Evolutionary conservation across 1,140 invertebrate genomes (phyloP), one percentile per base, ranked within the genome.

Genomic region (Cyphomyrmex costatus): DNA sequence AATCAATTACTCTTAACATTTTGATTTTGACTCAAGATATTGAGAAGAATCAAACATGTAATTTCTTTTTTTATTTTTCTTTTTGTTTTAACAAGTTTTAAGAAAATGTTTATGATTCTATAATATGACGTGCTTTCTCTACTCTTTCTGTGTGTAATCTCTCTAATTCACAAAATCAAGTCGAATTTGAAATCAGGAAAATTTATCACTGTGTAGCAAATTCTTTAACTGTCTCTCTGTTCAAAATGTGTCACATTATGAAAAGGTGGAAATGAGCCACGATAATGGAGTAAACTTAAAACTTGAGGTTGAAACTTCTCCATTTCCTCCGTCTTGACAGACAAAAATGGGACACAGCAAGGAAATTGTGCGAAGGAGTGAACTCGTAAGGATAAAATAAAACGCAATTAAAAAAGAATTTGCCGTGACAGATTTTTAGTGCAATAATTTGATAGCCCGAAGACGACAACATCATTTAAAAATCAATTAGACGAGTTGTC

Each of bases 401-500:
- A 78, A 46, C n/a, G 19, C 42, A 24, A 33, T 42, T 21, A 68
- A 78, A 65, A 24, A 79, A 14, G 1, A 53, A 46, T 61, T 49
- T 56, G 49, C n/a, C 1, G 16, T 21, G 70, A 66, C 58, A 78
- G 82, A 85, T 78, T 84, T 78, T 60, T 46, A 10, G 46, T 21
- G 46, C 10, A 42, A 8, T 61, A 60, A 78, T 21, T 84, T n/a
- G n/a, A 51, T 42, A 36, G 19, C 58, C 14, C 60, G 33, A 85
- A 85, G 58, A 63, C 73, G 60, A 85, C 73, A 65, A 56, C 49
- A 49, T 71, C 46, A 80, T 70, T 51, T 46, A 21, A 58, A n/a
- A 79, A 80, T 79, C 86, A 77, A 73, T 85, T 87, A 42, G 74
- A 73, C 51, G 74, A 73, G 58, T 49, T 58, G 66, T 73, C 65